Evolutionary conservation across 2,888 invertebrate species (phyloP), one percentile per base, ranked within the genome.

Genomic region (Pomacea canaliculata): DNA sequence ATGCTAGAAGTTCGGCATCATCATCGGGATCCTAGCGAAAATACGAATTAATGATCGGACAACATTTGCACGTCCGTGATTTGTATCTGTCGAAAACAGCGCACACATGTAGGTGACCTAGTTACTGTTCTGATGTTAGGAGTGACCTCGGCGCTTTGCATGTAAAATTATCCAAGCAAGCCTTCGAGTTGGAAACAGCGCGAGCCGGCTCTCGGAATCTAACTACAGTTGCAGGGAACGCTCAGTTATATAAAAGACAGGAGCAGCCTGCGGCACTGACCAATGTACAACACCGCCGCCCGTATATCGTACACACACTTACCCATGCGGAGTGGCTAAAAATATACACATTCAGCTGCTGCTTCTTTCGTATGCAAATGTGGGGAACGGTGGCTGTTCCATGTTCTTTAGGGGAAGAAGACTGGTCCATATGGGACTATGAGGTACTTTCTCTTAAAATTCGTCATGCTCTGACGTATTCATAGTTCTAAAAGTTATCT

Each of bases 321-420:
- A 59, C 62, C 67, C 68, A 67, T 74, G 62, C 66, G 65, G 67
- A 27, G 74, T 74, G 23, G 59, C 74, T 69, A 74, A 73, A 73
- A 73, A 73, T 73, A 73, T 51, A 59, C 63, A 63, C 63, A 23
- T 63, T 63, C n/a, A 23, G 27, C 27, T 63, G 27, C 63, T 27
- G 19, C 62, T 69, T 67, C 69, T 68, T 67, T 74, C 69, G 74
- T 67, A 74, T 74, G 74, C 69, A 74, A 74, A 74, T 74, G 74
- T 74, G 74, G 69, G 74, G 69, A 74, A 74, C 69, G 16, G 56
- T 74, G 74, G 69, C 68, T 69, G 74, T 74, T 74, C 74, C 74
- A 74, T 74, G 68, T 74, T 74, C 74, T 48, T 67, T 68, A 62
- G 74, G 74, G 74, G 74, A 69, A 68, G 74, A 69, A 48, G 74